phyloP scores from a whole-genome alignment of 2,797 vertebrate species.

The Centropyge bicolor region DNA sequence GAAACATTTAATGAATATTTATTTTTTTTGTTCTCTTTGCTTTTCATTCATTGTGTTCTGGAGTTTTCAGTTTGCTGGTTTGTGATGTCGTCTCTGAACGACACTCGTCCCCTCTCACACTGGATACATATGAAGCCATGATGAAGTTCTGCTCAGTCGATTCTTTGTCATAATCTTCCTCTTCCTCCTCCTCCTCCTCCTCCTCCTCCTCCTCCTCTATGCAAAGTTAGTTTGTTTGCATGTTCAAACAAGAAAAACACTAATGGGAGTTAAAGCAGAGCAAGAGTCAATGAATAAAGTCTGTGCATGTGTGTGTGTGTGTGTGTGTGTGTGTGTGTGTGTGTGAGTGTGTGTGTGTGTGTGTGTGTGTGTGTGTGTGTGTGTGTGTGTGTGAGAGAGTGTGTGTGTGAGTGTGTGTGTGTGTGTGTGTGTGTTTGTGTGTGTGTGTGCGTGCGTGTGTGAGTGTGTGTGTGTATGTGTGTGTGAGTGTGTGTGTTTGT shows the following conservation, averaged over 20 bases:
- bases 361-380: conserved; percentile 29
- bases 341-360: conserved; percentile 13
- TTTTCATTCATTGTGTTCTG: background rate
- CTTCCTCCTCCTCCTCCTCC: background rate
- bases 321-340: conserved; percentile 27
- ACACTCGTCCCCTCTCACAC: background rate
- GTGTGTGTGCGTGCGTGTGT: background rate
- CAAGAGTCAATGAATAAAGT: background rate
- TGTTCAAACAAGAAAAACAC: background rate
- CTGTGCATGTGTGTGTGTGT: conserved; percentile 1
- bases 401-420: background rate
- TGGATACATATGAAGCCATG: background rate
- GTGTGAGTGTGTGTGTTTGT: background rate
- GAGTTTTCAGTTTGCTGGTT: too few relatives aligned
- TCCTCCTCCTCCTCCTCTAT: too few relatives aligned
- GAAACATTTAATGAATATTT: background rate
- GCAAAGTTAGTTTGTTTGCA: too few relatives aligned
- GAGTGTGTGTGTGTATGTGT: background rate
- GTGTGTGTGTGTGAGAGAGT: conserved; percentile 6
- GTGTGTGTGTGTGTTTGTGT: background rate
- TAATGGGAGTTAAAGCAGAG: too few relatives aligned
- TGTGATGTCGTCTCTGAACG: background rate
- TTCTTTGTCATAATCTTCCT: background rate
- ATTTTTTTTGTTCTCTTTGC: background rate
- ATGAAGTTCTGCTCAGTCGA: background rate